Percentiles rank a stretch among this genome's conserved stretches.
These are phyloP conservation scores for Rynchops niger DNA, from an alignment of 2,113 vertebrate genomes.

Conservation along the genomic window DNA sequence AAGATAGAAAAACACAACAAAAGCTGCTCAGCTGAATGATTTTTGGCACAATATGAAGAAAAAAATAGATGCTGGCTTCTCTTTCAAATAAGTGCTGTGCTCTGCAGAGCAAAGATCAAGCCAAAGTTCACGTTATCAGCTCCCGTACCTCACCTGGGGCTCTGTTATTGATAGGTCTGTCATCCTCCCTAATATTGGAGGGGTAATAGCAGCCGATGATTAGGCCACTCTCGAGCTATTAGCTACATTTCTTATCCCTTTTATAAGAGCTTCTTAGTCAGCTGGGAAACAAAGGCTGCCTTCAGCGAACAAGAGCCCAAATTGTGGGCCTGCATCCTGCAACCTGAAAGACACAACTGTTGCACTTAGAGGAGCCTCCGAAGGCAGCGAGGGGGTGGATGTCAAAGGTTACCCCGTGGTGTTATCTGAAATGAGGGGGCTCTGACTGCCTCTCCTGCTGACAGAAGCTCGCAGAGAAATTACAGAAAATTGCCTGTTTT, in stretches of 20 bases:
- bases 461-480: slow-evolving; percentile 84
- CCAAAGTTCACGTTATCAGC: slow-evolving; percentile 77
- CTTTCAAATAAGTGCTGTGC: slow-evolving; percentile 83
- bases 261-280: slow-evolving; percentile 79
- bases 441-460: slow-evolving; percentile 83
- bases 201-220: slow-evolving; percentile 90
- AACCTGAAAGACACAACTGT: slow-evolving; percentile 92
- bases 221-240: slow-evolving; percentile 90
- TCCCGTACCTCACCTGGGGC: slow-evolving; percentile 72
- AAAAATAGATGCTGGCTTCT: slow-evolving; percentile 79
- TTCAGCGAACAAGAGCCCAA: slow-evolving; percentile 70
- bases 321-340: slow-evolving; percentile 77
- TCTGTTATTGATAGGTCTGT: slow-evolving; percentile 95
- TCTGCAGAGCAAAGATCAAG: slow-evolving; percentile 89
- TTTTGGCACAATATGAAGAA: slow-evolving; percentile 81
- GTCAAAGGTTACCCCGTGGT: slow-evolving; percentile 84
- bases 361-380: slow-evolving; percentile 77
- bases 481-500: slow-evolving; percentile 95
- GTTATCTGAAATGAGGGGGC: slow-evolving; percentile 85
- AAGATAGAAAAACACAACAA: slow-evolving; percentile 45
- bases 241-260: slow-evolving; percentile 91
- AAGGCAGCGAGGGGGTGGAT: slow-evolving; percentile 74
- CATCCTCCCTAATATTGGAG: slow-evolving; percentile 91
- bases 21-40: slow-evolving; percentile 81
- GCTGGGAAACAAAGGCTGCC: slow-evolving; percentile 85